Conservation (phyloP, 2,888 invertebrate species). For the Melangyna quadrimaculata region DNA sequence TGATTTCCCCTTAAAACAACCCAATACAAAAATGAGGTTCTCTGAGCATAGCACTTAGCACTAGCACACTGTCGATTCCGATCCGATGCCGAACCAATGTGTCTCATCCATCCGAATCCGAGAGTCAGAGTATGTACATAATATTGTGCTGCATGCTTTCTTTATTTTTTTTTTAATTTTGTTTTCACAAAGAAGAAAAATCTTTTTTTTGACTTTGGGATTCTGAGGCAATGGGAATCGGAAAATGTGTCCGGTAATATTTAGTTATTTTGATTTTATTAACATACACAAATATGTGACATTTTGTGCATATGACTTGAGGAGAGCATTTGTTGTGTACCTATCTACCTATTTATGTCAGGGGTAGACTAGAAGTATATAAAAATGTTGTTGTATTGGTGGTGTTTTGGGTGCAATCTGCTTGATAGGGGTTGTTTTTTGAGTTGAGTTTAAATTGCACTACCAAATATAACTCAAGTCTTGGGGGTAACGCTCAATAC, state of each 20-base stretch:
- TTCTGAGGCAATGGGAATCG: slow-evolving; percentile 12
- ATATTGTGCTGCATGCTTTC: not conserved
- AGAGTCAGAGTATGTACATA: not conserved
- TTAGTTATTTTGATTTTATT: slow-evolving; percentile 1
- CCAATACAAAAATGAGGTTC: slow-evolving; percentile 38
- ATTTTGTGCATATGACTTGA: not conserved
- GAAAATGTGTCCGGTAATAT: slow-evolving; percentile 26
- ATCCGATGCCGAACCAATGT: not conserved
- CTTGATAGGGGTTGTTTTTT: slow-evolving; percentile 60
- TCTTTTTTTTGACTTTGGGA: slow-evolving; percentile 18
- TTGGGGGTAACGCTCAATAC: slow-evolving; percentile 62
- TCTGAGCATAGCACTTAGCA: slow-evolving; percentile 29
- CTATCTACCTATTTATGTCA: not conserved
- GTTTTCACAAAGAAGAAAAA: not conserved
- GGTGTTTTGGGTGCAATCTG: slow-evolving; percentile 47
- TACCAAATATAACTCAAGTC: slow-evolving; percentile 46
- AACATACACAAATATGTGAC: not conserved
- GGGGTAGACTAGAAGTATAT: slow-evolving; percentile 39
- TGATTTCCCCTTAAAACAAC: slow-evolving; percentile 58
- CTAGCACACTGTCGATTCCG: slow-evolving; percentile 1
- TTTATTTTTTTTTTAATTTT: not conserved
- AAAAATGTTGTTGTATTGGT: slow-evolving; percentile 16
- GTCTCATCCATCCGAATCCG: slow-evolving; percentile 5
- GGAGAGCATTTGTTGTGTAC: not conserved
- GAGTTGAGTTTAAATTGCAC: slow-evolving; percentile 47